Evolutionary conservation across 2,113 vertebrate genomes (phyloP).

Genomic region (Tautogolabrus adspersus): DNA sequence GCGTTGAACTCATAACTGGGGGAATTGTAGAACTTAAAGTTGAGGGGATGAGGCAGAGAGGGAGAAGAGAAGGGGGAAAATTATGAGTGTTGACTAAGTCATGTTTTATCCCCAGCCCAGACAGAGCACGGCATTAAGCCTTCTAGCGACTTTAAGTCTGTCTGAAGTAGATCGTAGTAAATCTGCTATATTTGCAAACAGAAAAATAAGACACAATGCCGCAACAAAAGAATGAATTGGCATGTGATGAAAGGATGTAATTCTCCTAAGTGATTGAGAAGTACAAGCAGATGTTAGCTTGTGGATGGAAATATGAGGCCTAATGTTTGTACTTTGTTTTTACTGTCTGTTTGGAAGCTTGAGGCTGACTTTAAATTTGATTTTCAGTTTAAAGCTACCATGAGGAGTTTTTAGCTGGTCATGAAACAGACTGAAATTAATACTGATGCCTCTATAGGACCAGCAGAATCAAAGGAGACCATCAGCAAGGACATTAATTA

Average conservation of each 20-base stretch:
- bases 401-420: background rate
- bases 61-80: background rate
- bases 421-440: background rate
- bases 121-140: constrained; percentile 46
- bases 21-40: constrained; percentile 16
- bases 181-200: constrained; percentile 39
- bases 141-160: constrained; percentile 24
- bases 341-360: background rate
- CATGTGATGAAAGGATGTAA: constrained; percentile 2
- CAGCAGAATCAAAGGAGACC: background rate
- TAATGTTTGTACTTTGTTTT: background rate
- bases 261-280: constrained; percentile 4
- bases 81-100: constrained; percentile 15
- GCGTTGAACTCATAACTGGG: constrained; percentile 46
- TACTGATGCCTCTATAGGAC: background rate
- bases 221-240: background rate
- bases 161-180: constrained; percentile 26
- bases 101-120: constrained; percentile 28
- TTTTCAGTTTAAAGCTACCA: background rate
- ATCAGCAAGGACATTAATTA: too few relatives aligned
- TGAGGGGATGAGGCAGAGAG: constrained; percentile 3
- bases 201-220: constrained; percentile 1
- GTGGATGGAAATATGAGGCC: background rate
- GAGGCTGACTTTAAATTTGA: background rate
- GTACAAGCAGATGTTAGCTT: constrained; percentile 24